Base-by-base conservation (phyloP, 2,888 invertebrate species). In the Scaptomyza flava region DNA sequence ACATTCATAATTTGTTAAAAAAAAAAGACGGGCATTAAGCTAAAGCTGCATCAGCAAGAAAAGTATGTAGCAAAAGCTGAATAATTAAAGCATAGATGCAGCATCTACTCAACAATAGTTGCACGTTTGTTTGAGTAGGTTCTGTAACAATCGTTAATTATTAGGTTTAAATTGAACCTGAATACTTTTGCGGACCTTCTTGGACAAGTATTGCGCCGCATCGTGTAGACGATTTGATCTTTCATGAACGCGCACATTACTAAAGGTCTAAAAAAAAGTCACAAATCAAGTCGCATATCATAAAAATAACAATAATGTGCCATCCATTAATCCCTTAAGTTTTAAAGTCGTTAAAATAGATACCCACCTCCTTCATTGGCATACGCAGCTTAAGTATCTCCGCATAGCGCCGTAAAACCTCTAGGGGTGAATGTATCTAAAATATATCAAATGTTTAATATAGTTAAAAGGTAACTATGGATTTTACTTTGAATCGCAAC, bases 331-430 rank as follows among this genome's bases (percentile, higher is more conserved):
- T 9, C 6, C n/a, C 3, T 3, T 17, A 17, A 2, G 33, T 8
- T 7, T 34, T 23, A 0, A 27, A 11, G 17, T 2, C 41, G 14
- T 17, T 41, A 3, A 14, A 23, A 34, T 23, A 8, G 2, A 6
- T 36, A 91, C 91, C 89, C 90, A 96, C 95, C 93, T 95, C 96
- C 94, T 96, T 97, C 97, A 98, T 98, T 3, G 98, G 98, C 96
- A 98, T 95, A 90, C 97, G 94, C 27, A 98, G 93, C 91, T 98
- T 98, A 81, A 98, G 93, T 85, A 98, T 96, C 92, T 98, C 98
- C 68, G 97, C 95, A 92, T 98, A 98, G 81, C 97, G 94, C 77
- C 95, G 94, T 53, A 98, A 92, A 6, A 98, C 97, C 89, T 96
- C 94, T 79, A 94, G 92, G 0, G 98, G 97, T 1, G 97, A 96